These are phyloP conservation scores for Hypocryptadius cinnamomeus DNA, from an alignment of 2,113 vertebrate genomes.

Conservation along the genomic window DNA sequence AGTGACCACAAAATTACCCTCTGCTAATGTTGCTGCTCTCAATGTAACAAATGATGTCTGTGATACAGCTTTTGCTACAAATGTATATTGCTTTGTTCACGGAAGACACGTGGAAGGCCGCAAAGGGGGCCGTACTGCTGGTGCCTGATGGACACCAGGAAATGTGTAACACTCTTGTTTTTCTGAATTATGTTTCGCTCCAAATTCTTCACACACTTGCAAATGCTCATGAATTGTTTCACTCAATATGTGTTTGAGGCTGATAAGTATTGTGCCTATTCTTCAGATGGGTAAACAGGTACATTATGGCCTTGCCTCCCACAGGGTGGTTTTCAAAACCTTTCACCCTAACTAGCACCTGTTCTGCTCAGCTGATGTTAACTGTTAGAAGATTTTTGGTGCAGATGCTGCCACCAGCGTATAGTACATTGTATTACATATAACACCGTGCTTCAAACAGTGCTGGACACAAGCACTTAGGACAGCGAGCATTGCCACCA, in stretches of 20 bases:
- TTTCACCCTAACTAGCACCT: background rate
- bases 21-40: background rate
- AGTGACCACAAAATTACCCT: background rate
- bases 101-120: background rate
- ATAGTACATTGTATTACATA: background rate
- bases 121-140: background rate
- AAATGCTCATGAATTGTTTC: background rate
- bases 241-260: background rate
- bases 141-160: background rate
- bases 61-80: background rate
- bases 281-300: background rate
- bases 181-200: background rate
- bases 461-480: accelerated
- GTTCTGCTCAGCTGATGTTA: background rate
- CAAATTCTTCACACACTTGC: background rate
- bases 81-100: background rate
- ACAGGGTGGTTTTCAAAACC: background rate
- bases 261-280: background rate
- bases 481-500: background rate
- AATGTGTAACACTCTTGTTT: background rate
- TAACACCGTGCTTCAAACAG: background rate
- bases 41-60: background rate
- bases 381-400: background rate
- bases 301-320: background rate
- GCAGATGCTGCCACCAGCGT: background rate